Base-by-base conservation (phyloP, 2,888 invertebrate species). In the Ypsolopha scabrella region DNA sequence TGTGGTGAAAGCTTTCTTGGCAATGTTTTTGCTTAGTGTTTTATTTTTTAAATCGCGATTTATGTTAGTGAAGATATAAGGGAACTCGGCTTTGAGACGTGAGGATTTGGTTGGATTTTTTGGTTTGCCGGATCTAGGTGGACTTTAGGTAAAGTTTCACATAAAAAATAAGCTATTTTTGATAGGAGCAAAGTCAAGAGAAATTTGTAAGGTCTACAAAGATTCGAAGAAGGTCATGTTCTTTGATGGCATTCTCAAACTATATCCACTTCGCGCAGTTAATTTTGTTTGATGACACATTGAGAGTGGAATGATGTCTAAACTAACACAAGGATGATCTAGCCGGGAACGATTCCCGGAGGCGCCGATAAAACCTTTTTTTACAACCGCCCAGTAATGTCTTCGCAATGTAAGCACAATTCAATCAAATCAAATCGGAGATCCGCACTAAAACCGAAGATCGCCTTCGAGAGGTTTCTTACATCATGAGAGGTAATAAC, bases 1-100 rank as follows among this genome's bases (percentile, higher is more conserved):
- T 65, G 75, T 68, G 74, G 74, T 72, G 77, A 78, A 78, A 79
- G 80, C 76, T 77, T 78, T 76, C 79, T 78, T 78, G 77, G 77
- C 75, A 72, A 63, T 70, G 70, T 70, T 75, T 74, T 66, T 68
- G 72, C 70, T 72, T 67, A 68, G 68, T 62, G 66, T 71, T 76
- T 75, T 77, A 75, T 75, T 79, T 24, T 80, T 77, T 72, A 75
- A 80, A 79, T 75, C 70, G 72, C 72, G 72, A 80, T 79, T 75
- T 78, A 79, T 51, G 51, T 51, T 51, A 48, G 46, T 41, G 41
- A 34, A 39, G 39, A 41, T 49, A 24, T 49, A 11, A 46, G 46
- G 10, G 14, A n/a, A n/a, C 11, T 39, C 39, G 4, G 24, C 39
- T 39, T 39, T 39, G 39, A 39, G n/a, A 39, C 39, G 39, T 39